phyloP scores from a whole-genome alignment of 2,113 vertebrate genomes.

The Paracyprichromis sp. region DNA sequence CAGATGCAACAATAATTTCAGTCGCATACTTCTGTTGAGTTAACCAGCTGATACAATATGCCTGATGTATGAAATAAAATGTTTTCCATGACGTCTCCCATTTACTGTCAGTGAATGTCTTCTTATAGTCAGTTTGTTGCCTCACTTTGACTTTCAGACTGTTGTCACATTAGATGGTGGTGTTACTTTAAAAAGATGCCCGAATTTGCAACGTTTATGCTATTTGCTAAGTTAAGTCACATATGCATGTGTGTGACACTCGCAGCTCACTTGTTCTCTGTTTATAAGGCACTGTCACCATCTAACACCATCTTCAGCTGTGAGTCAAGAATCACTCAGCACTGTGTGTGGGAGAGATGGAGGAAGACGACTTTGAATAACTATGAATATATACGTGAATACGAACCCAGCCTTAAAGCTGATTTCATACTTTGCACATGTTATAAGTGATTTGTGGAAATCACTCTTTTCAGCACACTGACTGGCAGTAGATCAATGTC shows the following conservation, averaged over 20 bases:
- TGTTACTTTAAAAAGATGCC: neutral
- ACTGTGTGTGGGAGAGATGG: neutral
- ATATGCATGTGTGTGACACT: neutral
- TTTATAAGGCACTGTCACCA: neutral
- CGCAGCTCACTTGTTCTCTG: neutral
- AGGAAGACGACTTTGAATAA: neutral
- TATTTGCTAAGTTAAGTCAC: neutral
- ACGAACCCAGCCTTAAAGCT: neutral
- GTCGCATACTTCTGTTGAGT: neutral
- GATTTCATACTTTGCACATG: neutral
- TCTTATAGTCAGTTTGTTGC: neutral
- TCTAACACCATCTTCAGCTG: neutral
- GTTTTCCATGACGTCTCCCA: neutral
- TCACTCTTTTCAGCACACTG: neutral
- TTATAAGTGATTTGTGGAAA: neutral
- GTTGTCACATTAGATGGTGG: neutral
- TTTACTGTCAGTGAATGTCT: neutral
- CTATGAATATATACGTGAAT: neutral
- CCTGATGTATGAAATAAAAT: neutral
- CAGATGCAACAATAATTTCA: neutral
- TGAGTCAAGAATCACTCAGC: neutral
- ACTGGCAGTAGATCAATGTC: neutral
- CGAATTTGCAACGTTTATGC: neutral
- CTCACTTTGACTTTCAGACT: neutral
- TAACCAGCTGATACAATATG: neutral